A percentile compares a stretch with the other conserved stretches of the same genome.
phyloP scores from a whole-genome alignment of 2,888 invertebrate genomes.

The Cosmorhoe ocellata region DNA sequence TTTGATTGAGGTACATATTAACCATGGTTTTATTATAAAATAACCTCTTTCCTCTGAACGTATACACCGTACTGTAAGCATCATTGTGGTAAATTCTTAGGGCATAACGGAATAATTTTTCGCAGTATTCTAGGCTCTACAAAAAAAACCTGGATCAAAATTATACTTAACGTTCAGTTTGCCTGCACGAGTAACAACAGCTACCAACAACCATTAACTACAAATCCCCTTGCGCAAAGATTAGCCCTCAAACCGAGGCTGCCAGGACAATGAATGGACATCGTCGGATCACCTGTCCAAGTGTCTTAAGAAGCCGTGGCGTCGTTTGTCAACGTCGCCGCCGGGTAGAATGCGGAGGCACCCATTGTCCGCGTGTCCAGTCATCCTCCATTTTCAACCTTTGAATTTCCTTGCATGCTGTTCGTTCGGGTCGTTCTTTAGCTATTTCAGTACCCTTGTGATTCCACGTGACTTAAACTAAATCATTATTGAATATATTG shows the following conservation, averaged over 20 bases:
- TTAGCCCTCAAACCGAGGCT: conserved; percentile 44
- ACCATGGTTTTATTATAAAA: too few relatives aligned
- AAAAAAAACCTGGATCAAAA: too few relatives aligned
- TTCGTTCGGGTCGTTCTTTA: conserved; percentile 10
- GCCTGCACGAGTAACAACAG: conserved; percentile 14
- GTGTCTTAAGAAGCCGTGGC: conserved; percentile 56
- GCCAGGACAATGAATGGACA: conserved; percentile 62
- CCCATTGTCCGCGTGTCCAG: conserved; percentile 58
- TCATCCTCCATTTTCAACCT: conserved; percentile 55
- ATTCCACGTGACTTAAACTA: background rate
- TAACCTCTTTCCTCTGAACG: too few relatives aligned
- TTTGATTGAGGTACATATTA: too few relatives aligned
- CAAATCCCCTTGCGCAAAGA: conserved; percentile 40
- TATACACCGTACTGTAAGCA: too few relatives aligned
- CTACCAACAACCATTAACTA: conserved; percentile 27
- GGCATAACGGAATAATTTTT: background rate
- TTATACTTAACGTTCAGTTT: background rate
- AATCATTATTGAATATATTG: too few relatives aligned
- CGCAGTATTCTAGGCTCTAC: too few relatives aligned
- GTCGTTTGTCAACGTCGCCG: conserved; percentile 69
- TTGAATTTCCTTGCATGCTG: conserved; percentile 36
- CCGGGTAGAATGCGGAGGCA: conserved; percentile 51
- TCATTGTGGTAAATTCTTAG: too few relatives aligned
- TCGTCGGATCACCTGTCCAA: conserved; percentile 71
- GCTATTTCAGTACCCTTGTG: background rate